phyloP scores from a whole-genome alignment of 2,797 vertebrate species.

The Valencia hispanica region DNA sequence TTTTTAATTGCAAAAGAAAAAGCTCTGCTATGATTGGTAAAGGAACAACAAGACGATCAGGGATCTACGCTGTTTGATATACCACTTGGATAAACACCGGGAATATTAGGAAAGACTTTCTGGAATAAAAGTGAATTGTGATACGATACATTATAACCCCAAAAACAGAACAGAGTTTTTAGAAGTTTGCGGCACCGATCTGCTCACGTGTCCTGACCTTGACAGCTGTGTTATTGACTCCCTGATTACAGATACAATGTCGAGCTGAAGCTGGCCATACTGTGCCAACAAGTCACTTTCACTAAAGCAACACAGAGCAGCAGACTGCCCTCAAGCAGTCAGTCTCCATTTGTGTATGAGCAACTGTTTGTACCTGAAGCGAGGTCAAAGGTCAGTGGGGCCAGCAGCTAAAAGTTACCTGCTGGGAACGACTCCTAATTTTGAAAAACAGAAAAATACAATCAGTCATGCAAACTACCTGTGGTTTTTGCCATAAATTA shows the following conservation, averaged over 20 bases:
- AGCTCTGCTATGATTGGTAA: background rate
- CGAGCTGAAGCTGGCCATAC: background rate
- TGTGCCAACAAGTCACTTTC: constrained; percentile 24
- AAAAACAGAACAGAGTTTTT: background rate
- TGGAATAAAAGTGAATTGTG: background rate
- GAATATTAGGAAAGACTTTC: background rate
- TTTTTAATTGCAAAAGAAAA: background rate
- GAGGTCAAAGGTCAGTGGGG: background rate
- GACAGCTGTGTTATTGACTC: background rate
- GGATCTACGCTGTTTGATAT: background rate
- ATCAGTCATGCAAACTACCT: background rate
- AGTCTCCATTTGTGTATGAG: too few relatives aligned
- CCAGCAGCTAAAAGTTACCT: background rate
- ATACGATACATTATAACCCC: background rate
- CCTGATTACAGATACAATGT: background rate
- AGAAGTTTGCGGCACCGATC: background rate
- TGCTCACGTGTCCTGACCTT: constrained; percentile 26
- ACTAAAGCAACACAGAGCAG: constrained; percentile 3
- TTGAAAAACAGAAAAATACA: background rate
- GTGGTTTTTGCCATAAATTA: background rate
- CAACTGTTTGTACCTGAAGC: background rate
- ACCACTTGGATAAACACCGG: background rate
- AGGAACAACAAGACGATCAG: background rate
- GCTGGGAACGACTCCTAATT: background rate
- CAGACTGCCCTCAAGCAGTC: background rate